Conservation (phyloP, 2,797 vertebrate species). For the Hozukius guyotensis region DNA sequence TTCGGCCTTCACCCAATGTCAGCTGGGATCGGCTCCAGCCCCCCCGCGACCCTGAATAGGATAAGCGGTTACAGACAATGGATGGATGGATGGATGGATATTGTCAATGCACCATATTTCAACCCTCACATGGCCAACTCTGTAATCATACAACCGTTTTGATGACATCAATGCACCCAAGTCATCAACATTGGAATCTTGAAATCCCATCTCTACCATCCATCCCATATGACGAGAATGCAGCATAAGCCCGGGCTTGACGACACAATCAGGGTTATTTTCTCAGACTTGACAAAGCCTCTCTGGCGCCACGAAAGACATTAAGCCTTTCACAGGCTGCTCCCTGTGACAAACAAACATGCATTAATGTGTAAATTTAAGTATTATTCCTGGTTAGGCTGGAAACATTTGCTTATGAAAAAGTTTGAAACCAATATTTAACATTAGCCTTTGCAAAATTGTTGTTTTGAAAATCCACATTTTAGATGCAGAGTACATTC, state of each 20-base stretch:
- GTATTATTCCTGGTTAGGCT: constrained; percentile 2
- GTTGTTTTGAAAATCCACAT: background rate
- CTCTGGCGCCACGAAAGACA: background rate
- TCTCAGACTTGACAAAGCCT: background rate
- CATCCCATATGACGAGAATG: background rate
- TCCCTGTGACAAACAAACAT: background rate
- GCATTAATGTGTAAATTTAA: constrained; percentile 15
- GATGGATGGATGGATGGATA: too few relatives aligned
- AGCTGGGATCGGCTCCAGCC: too few relatives aligned
- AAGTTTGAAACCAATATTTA: constrained; percentile 4
- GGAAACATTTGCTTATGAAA: background rate
- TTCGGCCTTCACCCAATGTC: too few relatives aligned
- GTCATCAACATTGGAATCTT: background rate
- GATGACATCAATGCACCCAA: background rate
- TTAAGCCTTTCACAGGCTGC: background rate
- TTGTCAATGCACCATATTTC: too few relatives aligned
- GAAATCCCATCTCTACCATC: background rate
- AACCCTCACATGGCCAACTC: background rate
- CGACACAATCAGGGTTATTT: background rate
- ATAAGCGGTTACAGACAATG: too few relatives aligned
- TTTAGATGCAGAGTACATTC: constrained; percentile 20
- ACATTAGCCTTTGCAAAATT: background rate
- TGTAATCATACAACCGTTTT: background rate
- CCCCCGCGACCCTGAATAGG: too few relatives aligned
- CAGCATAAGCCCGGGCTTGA: background rate